Base-by-base conservation (phyloP, 1,140 invertebrate species). In the Andrena cerasifolii region DNA sequence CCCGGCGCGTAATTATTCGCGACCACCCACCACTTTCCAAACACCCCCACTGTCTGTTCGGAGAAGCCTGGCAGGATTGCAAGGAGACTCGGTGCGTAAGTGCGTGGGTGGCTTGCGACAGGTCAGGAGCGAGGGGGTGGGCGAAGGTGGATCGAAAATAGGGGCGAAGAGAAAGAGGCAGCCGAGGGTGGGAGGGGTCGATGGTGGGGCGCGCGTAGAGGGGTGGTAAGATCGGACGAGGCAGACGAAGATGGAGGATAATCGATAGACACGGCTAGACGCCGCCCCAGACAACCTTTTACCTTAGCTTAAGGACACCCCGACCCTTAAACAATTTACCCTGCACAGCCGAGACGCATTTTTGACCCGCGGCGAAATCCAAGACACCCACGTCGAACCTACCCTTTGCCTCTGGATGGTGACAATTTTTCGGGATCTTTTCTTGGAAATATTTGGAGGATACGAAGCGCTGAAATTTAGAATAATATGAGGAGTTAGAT, bases 181-280 rank as follows among this genome's bases (percentile, higher is more conserved):
- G 14, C n/a, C n/a, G 36, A 66, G 36, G 75, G 47, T 70, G 40
- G 45, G 59, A 65, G 66, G 40, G 31, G 51, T 10, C 66, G 65
- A 26, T 58, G 63, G 65, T 75, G 80, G 79, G 78, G 53, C 24
- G 65, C 14, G 18, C 56, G 56, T 21, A 51, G 62, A 79, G 67
- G 81, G 83, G 62, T 43, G 72, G 75, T 70, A 76, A 89, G 88
- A 89, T 88, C 82, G 78, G 62, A 74, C 67, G 80, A 71, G 79
- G 79, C 71, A 77, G 82, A 90, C 86, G 81, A 89, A 87, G 91
- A 91, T 68, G 82, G 81, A 85, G 82, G 87, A 92, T 92, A 93
- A 93, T 93, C 92, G 91, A 93, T 92, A 92, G 90, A 92, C 86
- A 89, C 81, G 91, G 91, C 91, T 92, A 93, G 91, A 93, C 92